Evolutionary conservation across 2,888 invertebrate genomes (phyloP), one percentile per base, ranked within the genome.

Genomic region (Macaria notata): DNA sequence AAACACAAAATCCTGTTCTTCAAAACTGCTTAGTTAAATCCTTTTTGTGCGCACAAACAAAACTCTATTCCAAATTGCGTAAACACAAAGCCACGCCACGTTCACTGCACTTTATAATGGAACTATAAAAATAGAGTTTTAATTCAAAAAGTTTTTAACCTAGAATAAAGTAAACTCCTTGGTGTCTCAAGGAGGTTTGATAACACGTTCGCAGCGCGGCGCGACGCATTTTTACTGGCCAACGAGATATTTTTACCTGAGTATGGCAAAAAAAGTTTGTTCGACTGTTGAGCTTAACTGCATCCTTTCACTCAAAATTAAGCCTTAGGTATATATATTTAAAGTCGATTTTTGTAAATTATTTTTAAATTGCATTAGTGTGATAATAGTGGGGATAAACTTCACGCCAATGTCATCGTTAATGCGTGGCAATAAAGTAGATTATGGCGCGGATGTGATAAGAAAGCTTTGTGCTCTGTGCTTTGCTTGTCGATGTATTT

Each of bases 211-310:
- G 69, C 56, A 62, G 63, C 60, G 62, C 71, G 64, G 63, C 74
- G 83, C 84, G 82, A 76, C 82, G 77, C 80, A 74, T 83, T 84
- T 83, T 78, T 76, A 90, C 89, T 90, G 85, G 75, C 68, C 68
- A 71, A 74, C 69, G 73, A 85, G 83, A 84, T 87, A 88, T 87
- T 87, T 90, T 89, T 91, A 89, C 90, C 90, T 91, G 90, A 74
- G 79, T 76, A 75, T 62, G 77, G 79, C 78, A 82, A 83, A 86
- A 88, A 89, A 87, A 86, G 76, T 77, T 78, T 68, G 70, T 74
- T 71, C 76, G 69, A 70, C 72, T 70, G 72, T 64, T 49, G 71
- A 78, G 75, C 78, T 76, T 73, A 66, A 66, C 64, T 52, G 3
- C 3, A 48, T 5, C 30, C 3, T 2, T 19, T 3, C 19, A 19